A percentile compares a stretch with the other conserved stretches of the same genome.
Conservation (phyloP, 2,888 invertebrate genomes). For the Aproaerema taeniolella region DNA sequence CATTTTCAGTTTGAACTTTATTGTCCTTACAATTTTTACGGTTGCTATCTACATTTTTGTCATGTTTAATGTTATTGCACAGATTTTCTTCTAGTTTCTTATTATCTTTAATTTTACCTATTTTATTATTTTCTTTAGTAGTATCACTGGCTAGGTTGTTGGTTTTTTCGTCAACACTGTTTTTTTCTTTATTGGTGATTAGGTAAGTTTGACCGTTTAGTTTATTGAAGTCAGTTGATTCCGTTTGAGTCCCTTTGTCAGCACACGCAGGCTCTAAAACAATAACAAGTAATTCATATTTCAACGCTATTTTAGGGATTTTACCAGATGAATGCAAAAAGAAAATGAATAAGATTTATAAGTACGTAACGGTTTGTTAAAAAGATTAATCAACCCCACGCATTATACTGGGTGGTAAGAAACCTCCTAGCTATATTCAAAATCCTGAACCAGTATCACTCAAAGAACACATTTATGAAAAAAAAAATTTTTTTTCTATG, state of each 20-base stretch:
- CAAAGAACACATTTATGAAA: no score
- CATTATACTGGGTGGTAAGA: no score
- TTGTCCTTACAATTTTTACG: constrained; percentile 17
- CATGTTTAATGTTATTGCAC: constrained; percentile 31
- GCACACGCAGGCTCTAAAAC: constrained; percentile 47
- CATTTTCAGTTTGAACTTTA: constrained; percentile 30
- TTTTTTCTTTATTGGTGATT: constrained; percentile 25
- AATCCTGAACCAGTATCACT: no score
- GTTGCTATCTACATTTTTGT: constrained; percentile 21
- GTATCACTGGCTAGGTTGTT: no score
- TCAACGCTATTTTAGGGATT: no score
- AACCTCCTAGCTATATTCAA: no score
- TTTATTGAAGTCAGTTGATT: constrained; percentile 48
- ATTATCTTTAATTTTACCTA: constrained; percentile 14
- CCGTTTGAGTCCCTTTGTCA: constrained; percentile 62
- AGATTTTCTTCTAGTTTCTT: constrained; percentile 28
- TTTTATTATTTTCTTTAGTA: constrained; percentile 19
- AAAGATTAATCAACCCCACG: no score
- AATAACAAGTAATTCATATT: no score
- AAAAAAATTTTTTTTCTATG: no score
- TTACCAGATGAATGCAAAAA: no score
- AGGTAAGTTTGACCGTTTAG: constrained; percentile 50
- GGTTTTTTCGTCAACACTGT: constrained; percentile 24
- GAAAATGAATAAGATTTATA: no score
- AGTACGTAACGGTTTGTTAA: no score